Conservation (phyloP, 2,113 vertebrate species). For the Podocnemis expansa region DNA sequence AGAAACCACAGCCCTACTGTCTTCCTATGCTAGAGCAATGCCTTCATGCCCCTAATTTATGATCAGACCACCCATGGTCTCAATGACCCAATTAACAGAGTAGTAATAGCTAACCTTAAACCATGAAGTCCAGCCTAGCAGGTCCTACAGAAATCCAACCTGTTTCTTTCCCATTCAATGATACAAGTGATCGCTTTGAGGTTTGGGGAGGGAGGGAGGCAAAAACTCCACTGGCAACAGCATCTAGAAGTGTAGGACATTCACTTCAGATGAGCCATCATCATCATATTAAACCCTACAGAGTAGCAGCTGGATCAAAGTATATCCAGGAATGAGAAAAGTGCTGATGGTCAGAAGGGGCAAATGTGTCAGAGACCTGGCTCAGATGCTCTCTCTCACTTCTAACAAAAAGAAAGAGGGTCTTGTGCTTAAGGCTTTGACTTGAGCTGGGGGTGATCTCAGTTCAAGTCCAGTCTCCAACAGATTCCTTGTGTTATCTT, state of each 20-base stretch:
- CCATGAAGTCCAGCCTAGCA: background rate
- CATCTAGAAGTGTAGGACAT: background rate
- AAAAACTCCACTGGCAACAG: background rate
- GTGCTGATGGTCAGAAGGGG: background rate
- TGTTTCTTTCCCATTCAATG: background rate
- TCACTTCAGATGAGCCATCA: background rate
- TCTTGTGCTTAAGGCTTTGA: background rate
- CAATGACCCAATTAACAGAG: background rate
- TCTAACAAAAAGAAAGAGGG: background rate
- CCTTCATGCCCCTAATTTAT: background rate
- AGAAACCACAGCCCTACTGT: background rate
- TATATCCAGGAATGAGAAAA: background rate
- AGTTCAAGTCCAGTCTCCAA: background rate
- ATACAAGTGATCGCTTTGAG: accelerated
- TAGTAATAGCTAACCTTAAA: background rate
- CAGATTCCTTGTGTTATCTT: background rate
- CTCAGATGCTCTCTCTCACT: background rate
- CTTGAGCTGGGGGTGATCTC: background rate
- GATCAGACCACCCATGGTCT: background rate
- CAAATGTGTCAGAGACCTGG: background rate
- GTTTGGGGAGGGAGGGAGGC: background rate
- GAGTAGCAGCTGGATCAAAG: background rate
- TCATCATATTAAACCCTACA: background rate
- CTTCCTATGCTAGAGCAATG: background rate
- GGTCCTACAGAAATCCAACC: background rate